Percentiles rank a stretch among this genome's conserved stretches.
Evolutionary conservation across 1,140 invertebrate species (phyloP).

Genomic region (Teleogryllus occipitalis): DNA sequence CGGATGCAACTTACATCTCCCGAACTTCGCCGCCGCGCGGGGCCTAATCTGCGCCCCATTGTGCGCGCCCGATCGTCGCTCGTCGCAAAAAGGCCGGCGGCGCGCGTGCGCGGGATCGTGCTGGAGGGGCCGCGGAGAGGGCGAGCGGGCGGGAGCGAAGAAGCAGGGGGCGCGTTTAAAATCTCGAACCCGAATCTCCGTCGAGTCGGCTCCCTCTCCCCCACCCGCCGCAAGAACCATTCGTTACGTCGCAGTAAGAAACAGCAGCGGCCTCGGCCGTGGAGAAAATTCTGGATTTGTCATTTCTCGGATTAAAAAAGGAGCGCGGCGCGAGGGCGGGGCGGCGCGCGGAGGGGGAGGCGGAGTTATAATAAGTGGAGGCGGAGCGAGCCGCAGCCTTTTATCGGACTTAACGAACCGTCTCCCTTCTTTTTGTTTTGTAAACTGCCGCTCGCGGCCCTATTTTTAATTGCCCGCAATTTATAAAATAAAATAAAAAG

Average conservation of each 20-base stretch:
- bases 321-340: not conserved
- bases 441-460: slow-evolving; percentile 2
- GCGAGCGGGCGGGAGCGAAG: too few relatives aligned
- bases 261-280: not conserved
- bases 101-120: too few relatives aligned
- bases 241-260: not conserved
- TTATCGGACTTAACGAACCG: not conserved
- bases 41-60: too few relatives aligned
- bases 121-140: too few relatives aligned
- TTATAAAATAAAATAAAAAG: slow-evolving; percentile 6
- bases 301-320: not conserved
- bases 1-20: too few relatives aligned
- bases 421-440: slow-evolving; percentile 4
- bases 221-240: not conserved
- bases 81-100: too few relatives aligned
- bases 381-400: not conserved
- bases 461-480: slow-evolving; percentile 5
- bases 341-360: not conserved
- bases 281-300: not conserved
- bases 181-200: not conserved
- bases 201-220: not conserved
- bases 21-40: too few relatives aligned
- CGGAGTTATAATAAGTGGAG: not conserved
- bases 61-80: too few relatives aligned
- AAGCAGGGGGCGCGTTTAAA: not conserved